Evolutionary conservation across 2,797 vertebrate genomes (phyloP), one percentile per base, ranked within the genome.

Genomic region (Gallinago solitaria): DNA sequence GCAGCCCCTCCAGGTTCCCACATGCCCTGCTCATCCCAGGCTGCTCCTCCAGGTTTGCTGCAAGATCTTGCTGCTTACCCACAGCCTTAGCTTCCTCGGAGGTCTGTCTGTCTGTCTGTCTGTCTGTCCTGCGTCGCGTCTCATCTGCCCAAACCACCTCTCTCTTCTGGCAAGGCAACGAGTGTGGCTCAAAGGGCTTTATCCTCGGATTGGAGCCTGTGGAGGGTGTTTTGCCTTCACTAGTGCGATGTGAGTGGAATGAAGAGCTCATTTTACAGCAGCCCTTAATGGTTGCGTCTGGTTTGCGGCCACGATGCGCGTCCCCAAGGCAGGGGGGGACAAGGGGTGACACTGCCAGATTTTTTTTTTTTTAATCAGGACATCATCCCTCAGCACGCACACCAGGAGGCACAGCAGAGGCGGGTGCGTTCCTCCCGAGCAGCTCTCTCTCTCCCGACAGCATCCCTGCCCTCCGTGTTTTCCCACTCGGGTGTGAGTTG

Each of bases 231-330:
- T n/a, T 16, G 9, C 78, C 45, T 70, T 70, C 10, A 12, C 67
- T 73, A 16, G 12, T 4, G 50, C 2, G 24, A 27, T 68, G 70
- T 14, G 81, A 92, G 51, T 27, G 60, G 77, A 75, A 87, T 56
- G 68, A 80, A 71, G 87, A 91, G 82, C 84, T 93, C 60, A 5
- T 70, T 95, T 92, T 82, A 43, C 77, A 69, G 73, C 91, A 61
- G 87, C 32, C 9, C 9, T 59, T 79, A 59, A 75, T 59, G 57
- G 88, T 30, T 85, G 51, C 57, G 79, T 90, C 95, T 91, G 92
- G 63, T 91, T 84, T 64, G 87, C 78, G 89, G 83, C 89, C 27
- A 3, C 33, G 74, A 88, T 89, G 80, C 41, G 4, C 18, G 0
- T 94, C 82, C 69, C 70, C 37, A 37, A 37, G 37, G 37, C 67